A percentile compares a stretch with the other conserved stretches of the same genome.
Conservation (phyloP, 2,888 invertebrate genomes). For the Rutpela maculata region DNA sequence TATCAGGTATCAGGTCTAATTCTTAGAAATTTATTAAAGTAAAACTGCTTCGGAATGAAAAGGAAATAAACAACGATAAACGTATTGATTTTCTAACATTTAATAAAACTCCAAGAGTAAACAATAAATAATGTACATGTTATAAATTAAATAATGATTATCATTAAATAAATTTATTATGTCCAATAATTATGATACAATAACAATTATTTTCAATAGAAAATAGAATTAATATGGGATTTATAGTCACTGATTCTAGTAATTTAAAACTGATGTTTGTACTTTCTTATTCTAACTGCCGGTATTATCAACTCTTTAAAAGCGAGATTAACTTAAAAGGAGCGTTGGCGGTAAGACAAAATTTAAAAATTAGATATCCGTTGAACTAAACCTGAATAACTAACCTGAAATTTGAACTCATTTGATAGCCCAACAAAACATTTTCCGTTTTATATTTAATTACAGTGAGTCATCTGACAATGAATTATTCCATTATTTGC, state of each 20-base stretch:
- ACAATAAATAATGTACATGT: constrained; percentile 7
- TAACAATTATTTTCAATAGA: constrained; percentile 13
- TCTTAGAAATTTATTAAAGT: constrained; percentile 7
- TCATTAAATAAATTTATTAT: constrained; percentile 8
- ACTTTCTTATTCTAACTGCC: no score
- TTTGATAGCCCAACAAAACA: no score
- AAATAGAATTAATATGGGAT: neutral
- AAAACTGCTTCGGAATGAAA: neutral
- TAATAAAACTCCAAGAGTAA: constrained; percentile 2
- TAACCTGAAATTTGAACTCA: no score
- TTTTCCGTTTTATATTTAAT: no score
- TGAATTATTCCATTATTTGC: no score
- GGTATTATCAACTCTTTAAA: no score
- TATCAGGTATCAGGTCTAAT: constrained; percentile 14
- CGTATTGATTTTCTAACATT: neutral
- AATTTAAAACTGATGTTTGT: neutral
- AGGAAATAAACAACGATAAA: constrained; percentile 7
- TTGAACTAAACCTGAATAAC: no score
- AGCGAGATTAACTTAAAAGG: no score
- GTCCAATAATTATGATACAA: neutral
- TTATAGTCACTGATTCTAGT: neutral
- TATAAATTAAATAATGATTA: constrained; percentile 12
- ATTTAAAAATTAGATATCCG: no score
- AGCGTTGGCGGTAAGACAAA: no score
- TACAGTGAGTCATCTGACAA: no score